Conservation (phyloP, 2,888 invertebrate species). For the Charanyca ferruginea region DNA sequence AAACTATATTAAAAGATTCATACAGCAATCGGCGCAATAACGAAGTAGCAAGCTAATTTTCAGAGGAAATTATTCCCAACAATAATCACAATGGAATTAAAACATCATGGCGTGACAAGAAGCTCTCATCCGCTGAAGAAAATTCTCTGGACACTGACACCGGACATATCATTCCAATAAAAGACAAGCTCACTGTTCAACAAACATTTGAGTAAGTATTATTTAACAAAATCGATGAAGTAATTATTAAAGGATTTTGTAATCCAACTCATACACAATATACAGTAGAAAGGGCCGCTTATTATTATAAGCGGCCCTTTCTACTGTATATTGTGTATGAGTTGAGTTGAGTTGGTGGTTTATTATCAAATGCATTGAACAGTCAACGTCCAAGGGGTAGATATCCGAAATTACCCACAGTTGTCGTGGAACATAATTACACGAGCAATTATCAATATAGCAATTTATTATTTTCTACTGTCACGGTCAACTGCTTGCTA, state of each 20-base stretch:
- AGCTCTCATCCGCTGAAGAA: constrained; percentile 3
- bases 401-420: constrained; percentile 31
- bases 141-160: constrained; percentile 5
- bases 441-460: constrained; percentile 26
- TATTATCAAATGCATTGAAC: constrained; percentile 7
- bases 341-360: too few species aligned
- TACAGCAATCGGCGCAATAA: constrained; percentile 11
- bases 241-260: constrained; percentile 14
- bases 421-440: constrained; percentile 37
- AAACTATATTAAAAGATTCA: not conserved
- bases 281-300: not conserved
- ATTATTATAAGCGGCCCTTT: too few species aligned
- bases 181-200: not conserved
- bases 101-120: constrained; percentile 12
- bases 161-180: not conserved
- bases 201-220: constrained; percentile 4
- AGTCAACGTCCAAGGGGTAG: not conserved
- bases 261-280: not conserved
- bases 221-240: constrained; percentile 6
- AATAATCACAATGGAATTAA: constrained; percentile 1
- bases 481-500: constrained; percentile 37
- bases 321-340: too few species aligned
- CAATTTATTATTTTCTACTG: constrained; percentile 62
- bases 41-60: not conserved
- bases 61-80: constrained; percentile 22